Conservation (phyloP, 2,888 invertebrate species). For the Drosophila pseudotalamancana region DNA sequence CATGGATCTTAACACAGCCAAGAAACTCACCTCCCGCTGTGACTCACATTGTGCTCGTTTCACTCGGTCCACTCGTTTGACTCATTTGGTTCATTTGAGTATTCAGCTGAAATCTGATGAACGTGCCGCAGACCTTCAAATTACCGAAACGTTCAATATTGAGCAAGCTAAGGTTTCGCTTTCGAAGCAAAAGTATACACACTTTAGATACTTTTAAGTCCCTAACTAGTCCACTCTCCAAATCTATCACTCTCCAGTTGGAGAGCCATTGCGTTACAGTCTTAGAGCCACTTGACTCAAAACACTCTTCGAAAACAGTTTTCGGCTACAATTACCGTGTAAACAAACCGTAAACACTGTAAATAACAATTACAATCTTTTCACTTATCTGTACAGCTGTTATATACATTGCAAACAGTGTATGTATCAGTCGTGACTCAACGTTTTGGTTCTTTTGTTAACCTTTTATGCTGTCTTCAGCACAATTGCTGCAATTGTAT, state of each 20-base stretch:
- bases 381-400: not conserved
- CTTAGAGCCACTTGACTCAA: not conserved
- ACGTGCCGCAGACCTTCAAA: conserved; percentile 40
- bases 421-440: not conserved
- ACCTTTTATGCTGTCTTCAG: conserved; percentile 41
- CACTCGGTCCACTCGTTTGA: conserved; percentile 47
- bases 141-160: conserved; percentile 19
- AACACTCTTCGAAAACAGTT: not conserved
- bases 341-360: not conserved
- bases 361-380: not conserved
- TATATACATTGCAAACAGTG: not conserved
- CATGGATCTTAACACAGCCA: conserved; percentile 39
- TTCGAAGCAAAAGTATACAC: no score
- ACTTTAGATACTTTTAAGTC: no score
- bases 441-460: not conserved
- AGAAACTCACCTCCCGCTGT: conserved; percentile 41
- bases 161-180: conserved; percentile 38
- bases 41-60: conserved; percentile 44
- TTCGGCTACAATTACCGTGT: not conserved
- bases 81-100: conserved; percentile 45
- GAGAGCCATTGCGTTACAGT: not conserved
- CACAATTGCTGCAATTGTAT: conserved; percentile 39
- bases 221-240: no score
- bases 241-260: no score
- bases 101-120: conserved; percentile 60